Base-by-base conservation (phyloP, 2,797 vertebrate genomes). In the Arnoldichthys spilopterus region DNA sequence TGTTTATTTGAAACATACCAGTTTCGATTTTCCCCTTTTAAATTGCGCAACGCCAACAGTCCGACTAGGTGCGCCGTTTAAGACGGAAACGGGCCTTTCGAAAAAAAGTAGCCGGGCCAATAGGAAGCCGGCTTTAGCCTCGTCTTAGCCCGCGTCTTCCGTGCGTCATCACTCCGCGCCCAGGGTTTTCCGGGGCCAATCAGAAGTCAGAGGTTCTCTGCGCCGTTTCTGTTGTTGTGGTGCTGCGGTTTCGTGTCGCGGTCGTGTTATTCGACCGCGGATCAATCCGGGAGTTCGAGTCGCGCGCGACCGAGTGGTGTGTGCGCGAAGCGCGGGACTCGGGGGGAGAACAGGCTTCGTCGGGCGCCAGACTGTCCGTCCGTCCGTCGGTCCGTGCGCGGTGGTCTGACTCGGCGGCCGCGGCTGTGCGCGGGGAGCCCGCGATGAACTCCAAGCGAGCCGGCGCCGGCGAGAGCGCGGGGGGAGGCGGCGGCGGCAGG, bases 381-480 rank as follows among this genome's bases (percentile, higher is more conserved):
- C 11, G 53, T 54, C 16, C n/a, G n/a, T n/a, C n/a, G n/a, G n/a
- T n/a, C n/a, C n/a, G n/a, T n/a, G n/a, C 20, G 49, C 49, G 18
- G 9, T 54, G 20, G 24, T 54, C 24, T 18, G 53, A 24, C 53
- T 54, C 24, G 47, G 20, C 47, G 47, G 13, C 18, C 5, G 16
- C 4, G n/a, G 53, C n/a, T n/a, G n/a, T n/a, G n/a, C n/a, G n/a
- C n/a, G n/a, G n/a, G n/a, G n/a, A n/a, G n/a, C n/a, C n/a, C n/a
- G n/a, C 54, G 4, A 85, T 85, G 84, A 85, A 85, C 73, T 83
- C 82, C 6, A 85, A 85, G 54, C 74, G 84, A 8, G 75, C 40
- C 82, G 59, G 68, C 74, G 54, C 79, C 3, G 67, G 82, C 9
- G 84, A 85, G 51, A 81, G n/a, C n/a, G n/a, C n/a, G n/a, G n/a